A percentile compares a stretch with the other conserved stretches of the same genome.
phyloP scores from a whole-genome alignment of 2,113 vertebrate species.

The Ranitomeya variabilis region DNA sequence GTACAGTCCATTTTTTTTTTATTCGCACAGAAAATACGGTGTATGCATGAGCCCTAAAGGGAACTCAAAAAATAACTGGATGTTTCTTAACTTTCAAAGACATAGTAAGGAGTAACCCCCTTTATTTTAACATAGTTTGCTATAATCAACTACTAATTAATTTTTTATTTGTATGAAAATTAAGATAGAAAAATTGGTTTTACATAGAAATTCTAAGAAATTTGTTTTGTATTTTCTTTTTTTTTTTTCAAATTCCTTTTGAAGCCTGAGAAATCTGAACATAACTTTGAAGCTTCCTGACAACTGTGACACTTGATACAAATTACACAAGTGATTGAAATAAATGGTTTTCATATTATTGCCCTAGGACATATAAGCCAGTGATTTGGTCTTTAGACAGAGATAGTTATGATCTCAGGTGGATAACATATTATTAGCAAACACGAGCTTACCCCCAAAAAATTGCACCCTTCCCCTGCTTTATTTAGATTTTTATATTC shows the following conservation, averaged over 20 bases:
- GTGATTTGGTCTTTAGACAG: conserved; percentile 20
- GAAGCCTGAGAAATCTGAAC: background rate
- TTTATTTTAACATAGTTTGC: background rate
- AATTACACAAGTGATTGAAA: conserved; percentile 13
- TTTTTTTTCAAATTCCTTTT: background rate
- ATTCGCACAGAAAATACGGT: too few relatives aligned
- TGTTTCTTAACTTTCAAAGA: background rate
- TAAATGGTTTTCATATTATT: conserved; percentile 13
- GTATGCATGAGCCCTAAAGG: too few relatives aligned
- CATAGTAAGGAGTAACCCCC: background rate
- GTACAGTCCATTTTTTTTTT: too few relatives aligned
- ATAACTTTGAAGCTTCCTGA: background rate
- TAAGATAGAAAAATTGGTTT: background rate
- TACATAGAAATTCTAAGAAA: background rate
- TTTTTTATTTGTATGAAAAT: background rate
- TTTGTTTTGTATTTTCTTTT: background rate
- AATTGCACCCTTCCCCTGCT: background rate
- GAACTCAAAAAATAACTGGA: too few relatives aligned
- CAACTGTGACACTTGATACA: background rate
- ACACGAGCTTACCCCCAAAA: background rate
- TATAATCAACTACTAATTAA: background rate
- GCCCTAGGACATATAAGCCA: background rate
- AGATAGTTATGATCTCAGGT: conserved; percentile 6
- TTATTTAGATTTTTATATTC: conserved; percentile 21
- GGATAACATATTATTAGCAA: conserved; percentile 27